Base-by-base conservation (phyloP, 2,888 invertebrate genomes). In the Helicoverpa assulta region DNA sequence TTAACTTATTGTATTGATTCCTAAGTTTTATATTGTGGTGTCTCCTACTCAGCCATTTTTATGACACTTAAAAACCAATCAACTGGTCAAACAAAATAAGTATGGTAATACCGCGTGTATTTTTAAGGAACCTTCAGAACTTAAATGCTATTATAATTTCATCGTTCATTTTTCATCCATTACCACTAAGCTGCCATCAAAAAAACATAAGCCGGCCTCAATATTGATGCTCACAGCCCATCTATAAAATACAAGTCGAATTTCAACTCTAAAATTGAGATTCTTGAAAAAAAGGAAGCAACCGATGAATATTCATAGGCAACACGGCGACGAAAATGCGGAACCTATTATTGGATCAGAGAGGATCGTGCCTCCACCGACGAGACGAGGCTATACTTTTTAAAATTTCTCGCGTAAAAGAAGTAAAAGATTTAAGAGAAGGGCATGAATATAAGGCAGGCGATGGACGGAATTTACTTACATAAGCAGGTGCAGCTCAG, bases 311-410 rank as follows among this genome's bases (percentile, higher is more conserved):
- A 87, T 87, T 87, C 88, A 87, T 87, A 76, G 73, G 65, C 67
- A 70, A 75, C 74, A 73, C 71, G 70, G 73, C 56, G 76, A 76
- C 77, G 78, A 75, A 81, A 83, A 80, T 75, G 77, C 80, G 68
- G 68, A 74, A 84, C 81, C 86, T 83, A 85, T 87, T 87, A 88
- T 86, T 85, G 86, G 85, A 84, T 86, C 82, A 85, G 65, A 62
- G 72, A 67, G 78, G 74, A 70, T 82, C 81, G 85, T 84, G 81
- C 84, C 79, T 67, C 67, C 54, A 57, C 70, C 69, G 54, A 60
- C 57, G 63, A 75, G 70, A 67, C 10, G 68, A 60, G 76, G 82
- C 83, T 84, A 73, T 80, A 82, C 76, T 76, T 76, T 81, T 82
- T 62, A 71, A 83, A 81, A 80, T 73, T 79, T 81, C 63, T 67